Base-by-base conservation (phyloP, 2,888 invertebrate genomes). In the Drosophila koepferae region DNA sequence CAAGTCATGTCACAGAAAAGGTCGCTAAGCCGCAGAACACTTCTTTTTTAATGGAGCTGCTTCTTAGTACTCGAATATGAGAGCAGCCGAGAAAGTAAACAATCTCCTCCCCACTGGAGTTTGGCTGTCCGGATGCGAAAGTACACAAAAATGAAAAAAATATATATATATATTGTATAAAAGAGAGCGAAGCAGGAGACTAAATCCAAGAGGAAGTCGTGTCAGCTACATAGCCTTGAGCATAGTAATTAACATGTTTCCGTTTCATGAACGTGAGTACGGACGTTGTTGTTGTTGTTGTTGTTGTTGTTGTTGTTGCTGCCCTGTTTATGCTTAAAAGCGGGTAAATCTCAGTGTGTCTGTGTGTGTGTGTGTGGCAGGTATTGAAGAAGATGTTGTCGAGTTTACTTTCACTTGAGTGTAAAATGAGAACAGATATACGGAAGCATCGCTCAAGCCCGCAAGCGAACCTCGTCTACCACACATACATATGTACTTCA, bases 211-310 rank as follows among this genome's bases (percentile, higher is more conserved):
- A 80, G 84, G 71, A 85, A 85, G 87, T 74, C 66, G 74, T 73
- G 75, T 62, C 72, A 69, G 87, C 71, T 73, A 81, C 73, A 84
- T 86, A 89, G 91, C 91, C 91, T 90, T 90, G 90, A 82, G 91
- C 91, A 64, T 78, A 89, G 91, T 89, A 91, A 91, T 91, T 91
- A 91, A 91, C 90, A 91, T 91, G 91, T 86, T 91, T 90, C 89
- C 90, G 83, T 91, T 91, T 78, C 85, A 81, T 59, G 77, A 86
- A 66, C 75, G 71, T 69, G 68, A 60, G 66, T 44, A 58, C 53
- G 55, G 49, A 18, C 59, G 56, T 40, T 40, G 38, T 40, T 28
- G 28, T 28, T 23, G 20, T n/a, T n/a, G n/a, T n/a, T n/a, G n/a
- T n/a, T 36, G 36, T 49, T 59, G 23, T 31, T 54, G 34, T 59